Conservation (phyloP, 2,113 vertebrate genomes). For the Beaufortia kweichowensis region DNA sequence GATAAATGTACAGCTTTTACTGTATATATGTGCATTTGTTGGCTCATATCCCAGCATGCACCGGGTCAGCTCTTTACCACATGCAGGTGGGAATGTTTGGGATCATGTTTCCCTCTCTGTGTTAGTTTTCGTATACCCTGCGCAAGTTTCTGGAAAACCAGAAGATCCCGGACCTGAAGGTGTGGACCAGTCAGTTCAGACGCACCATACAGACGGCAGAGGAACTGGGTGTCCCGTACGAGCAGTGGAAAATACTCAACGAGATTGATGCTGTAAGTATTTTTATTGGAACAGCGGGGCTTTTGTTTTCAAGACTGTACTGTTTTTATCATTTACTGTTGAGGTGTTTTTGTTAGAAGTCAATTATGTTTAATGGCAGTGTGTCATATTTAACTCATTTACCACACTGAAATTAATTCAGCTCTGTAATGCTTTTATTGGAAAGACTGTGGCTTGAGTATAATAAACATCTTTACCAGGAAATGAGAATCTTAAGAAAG, state of each 20-base stretch:
- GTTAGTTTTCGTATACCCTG: conserved; percentile 82
- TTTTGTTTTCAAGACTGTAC: neutral
- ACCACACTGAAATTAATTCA: neutral
- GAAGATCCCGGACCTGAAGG: conserved; percentile 87
- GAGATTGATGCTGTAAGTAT: conserved; percentile 93
- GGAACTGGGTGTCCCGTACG: conserved; percentile 85
- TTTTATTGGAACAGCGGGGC: neutral
- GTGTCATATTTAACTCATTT: neutral
- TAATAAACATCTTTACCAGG: neutral
- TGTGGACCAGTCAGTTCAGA: conserved; percentile 96
- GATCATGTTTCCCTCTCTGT: neutral
- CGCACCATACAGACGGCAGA: conserved; percentile 95
- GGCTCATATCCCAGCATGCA: neutral
- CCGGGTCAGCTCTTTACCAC: neutral
- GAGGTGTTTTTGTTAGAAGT: neutral
- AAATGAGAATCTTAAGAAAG: neutral
- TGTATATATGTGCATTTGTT: no score
- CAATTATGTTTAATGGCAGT: conserved; percentile 3
- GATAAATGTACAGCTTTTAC: no score
- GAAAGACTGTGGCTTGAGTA: neutral
- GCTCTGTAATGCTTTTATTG: neutral
- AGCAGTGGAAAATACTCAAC: conserved; percentile 98
- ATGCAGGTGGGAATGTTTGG: neutral
- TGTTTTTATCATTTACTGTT: neutral
- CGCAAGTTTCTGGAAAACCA: conserved; percentile 84